Percentiles rank a stretch among this genome's conserved stretches.
phyloP scores from a whole-genome alignment of 2,888 invertebrate species.

The Thalpophila matura region DNA sequence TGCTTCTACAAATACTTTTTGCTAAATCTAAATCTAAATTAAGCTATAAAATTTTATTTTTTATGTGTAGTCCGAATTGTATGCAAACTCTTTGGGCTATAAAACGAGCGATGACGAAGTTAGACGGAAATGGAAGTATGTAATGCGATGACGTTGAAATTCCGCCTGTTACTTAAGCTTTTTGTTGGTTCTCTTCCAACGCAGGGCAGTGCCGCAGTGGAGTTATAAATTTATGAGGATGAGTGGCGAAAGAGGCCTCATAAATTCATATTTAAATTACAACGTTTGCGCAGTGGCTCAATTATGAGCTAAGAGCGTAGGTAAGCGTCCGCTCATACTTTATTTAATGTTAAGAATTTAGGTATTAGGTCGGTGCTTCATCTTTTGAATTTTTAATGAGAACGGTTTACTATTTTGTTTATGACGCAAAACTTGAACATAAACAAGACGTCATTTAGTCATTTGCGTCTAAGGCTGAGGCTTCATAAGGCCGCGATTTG shows the following conservation, averaged over 20 bases:
- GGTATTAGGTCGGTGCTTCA: conserved; percentile 26
- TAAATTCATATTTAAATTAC: conserved; percentile 57
- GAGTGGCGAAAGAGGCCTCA: conserved; percentile 44
- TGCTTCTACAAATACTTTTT: conserved; percentile 59
- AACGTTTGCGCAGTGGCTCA: conserved; percentile 51
- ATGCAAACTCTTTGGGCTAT: conserved; percentile 22
- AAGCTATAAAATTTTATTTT: conserved; percentile 36
- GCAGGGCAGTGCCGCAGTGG: conserved; percentile 48
- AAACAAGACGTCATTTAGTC: background rate
- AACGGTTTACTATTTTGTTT: conserved; percentile 26
- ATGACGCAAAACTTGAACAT: background rate
- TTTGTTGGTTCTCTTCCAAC: conserved; percentile 40
- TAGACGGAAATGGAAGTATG: conserved; percentile 21
- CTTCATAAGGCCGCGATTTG: too few species aligned
- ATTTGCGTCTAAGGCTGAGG: background rate
- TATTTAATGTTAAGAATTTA: conserved; percentile 53
- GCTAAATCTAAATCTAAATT: conserved; percentile 41
- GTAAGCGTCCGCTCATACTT: conserved; percentile 50
- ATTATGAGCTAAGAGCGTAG: conserved; percentile 46
- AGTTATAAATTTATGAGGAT: conserved; percentile 53
- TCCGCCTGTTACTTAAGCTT: conserved; percentile 40
- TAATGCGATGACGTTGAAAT: conserved; percentile 46
- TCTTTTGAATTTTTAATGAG: conserved; percentile 27
- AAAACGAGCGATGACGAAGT: conserved; percentile 24
- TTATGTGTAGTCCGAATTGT: conserved; percentile 23